Conservation (phyloP, 2,797 vertebrate species). For the Diplodus puntazzo region DNA sequence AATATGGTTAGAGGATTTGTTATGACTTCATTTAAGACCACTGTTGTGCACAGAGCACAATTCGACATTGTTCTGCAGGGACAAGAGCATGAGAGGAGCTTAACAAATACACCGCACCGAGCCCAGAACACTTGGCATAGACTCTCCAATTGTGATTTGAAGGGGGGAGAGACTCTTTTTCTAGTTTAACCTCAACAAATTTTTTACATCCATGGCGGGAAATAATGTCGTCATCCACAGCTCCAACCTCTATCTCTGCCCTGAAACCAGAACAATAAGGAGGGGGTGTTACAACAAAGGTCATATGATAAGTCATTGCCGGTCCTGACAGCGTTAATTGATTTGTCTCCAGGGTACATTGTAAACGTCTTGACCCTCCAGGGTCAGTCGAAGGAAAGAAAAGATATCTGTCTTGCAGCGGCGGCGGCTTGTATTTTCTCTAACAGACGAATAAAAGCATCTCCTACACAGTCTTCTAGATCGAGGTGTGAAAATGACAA, state of each 20-base stretch:
- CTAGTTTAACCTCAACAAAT: slow-evolving; percentile 22
- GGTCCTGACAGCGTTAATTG: slow-evolving; percentile 48
- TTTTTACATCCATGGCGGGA: slow-evolving; percentile 7
- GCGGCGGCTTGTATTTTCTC: slow-evolving; percentile 30
- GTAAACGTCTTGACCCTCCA: slow-evolving; percentile 53
- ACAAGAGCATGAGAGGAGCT: slow-evolving; percentile 64
- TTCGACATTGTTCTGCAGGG: slow-evolving; percentile 73
- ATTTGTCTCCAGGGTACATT: slow-evolving; percentile 54
- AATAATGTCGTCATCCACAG: background rate
- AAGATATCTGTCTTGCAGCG: slow-evolving; percentile 52
- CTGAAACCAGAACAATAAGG: slow-evolving; percentile 21
- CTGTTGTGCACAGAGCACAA: slow-evolving; percentile 74
- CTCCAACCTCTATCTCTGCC: slow-evolving; percentile 9
- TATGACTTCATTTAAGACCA: slow-evolving; percentile 77
- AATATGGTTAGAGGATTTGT: slow-evolving; percentile 71
- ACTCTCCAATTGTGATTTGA: slow-evolving; percentile 49
- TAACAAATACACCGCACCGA: slow-evolving; percentile 65
- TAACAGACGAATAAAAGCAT: slow-evolving; percentile 41
- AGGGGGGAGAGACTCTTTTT: slow-evolving; percentile 20
- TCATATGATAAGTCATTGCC: slow-evolving; percentile 36
- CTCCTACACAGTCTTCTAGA: slow-evolving; percentile 53
- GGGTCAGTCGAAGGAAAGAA: slow-evolving; percentile 47
- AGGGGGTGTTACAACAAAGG: slow-evolving; percentile 7
- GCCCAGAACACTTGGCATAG: slow-evolving; percentile 72
- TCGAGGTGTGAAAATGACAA: slow-evolving; percentile 66